Percentiles rank a stretch among this genome's conserved stretches.
These are phyloP conservation scores for Hippocampus barbouri DNA, from an alignment of 2,113 vertebrate species.

Conservation along the genomic window DNA sequence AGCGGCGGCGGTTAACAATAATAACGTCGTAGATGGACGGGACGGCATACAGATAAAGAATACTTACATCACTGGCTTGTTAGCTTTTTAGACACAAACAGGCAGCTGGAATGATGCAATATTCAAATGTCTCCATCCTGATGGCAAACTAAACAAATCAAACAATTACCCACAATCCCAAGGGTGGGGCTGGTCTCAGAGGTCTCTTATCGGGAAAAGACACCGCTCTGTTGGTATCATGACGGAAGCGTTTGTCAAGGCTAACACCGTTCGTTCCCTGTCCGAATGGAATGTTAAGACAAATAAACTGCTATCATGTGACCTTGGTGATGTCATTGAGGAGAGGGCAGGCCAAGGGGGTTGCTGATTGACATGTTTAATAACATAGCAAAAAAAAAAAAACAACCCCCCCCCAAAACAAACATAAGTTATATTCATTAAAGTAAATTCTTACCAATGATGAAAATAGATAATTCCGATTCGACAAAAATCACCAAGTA, in stretches of 20 bases:
- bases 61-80: slow-evolving; percentile 5
- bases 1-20: background rate
- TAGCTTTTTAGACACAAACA: slow-evolving; percentile 1
- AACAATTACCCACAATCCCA: background rate
- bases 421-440: background rate
- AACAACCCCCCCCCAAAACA: background rate
- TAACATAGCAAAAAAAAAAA: background rate
- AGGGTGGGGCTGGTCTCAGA: background rate
- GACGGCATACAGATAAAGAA: slow-evolving; percentile 3
- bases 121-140: background rate
- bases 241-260: background rate
- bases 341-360: background rate
- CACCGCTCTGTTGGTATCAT: background rate
- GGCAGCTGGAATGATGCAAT: slow-evolving; percentile 6
- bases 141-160: background rate
- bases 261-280: background rate
- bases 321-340: background rate
- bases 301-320: background rate
- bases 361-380: background rate
- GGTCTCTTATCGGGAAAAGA: slow-evolving; percentile 1
- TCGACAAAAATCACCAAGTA: background rate
- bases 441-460: background rate
- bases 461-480: background rate
- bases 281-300: background rate
- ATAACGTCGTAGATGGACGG: background rate